Evolutionary conservation across 2,888 invertebrate species (phyloP).

Genomic region (Archaeoteleia sp.): DNA sequence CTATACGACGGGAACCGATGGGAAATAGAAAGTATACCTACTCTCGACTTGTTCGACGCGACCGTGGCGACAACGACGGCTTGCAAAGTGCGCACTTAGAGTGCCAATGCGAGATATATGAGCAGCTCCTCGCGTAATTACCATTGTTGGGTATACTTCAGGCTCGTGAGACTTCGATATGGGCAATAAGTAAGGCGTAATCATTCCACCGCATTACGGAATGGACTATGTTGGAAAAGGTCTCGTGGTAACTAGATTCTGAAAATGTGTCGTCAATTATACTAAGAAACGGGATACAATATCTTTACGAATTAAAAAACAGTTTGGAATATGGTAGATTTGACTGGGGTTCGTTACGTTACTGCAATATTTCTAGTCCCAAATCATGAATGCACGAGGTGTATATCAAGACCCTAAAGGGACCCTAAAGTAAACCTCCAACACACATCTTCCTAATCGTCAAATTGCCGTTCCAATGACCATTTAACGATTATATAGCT

Average conservation of each 20-base stretch:
- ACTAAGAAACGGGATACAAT: background rate
- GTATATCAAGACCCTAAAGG: too few species aligned
- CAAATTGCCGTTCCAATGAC: too few species aligned
- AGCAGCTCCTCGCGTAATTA: slow-evolving; percentile 65
- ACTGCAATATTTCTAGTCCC: too few species aligned
- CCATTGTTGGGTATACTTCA: slow-evolving; percentile 67
- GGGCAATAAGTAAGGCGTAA: slow-evolving; percentile 63
- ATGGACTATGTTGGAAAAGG: slow-evolving; percentile 60
- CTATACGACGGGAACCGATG: slow-evolving; percentile 9
- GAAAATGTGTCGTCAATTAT: background rate
- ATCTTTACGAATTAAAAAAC: background rate
- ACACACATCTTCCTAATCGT: too few species aligned
- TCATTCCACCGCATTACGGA: slow-evolving; percentile 62
- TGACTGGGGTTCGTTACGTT: too few species aligned
- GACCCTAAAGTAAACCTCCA: too few species aligned
- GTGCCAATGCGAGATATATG: slow-evolving; percentile 60
- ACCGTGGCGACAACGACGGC: slow-evolving; percentile 35
- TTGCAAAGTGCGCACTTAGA: slow-evolving; percentile 39
- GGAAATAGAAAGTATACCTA: slow-evolving; percentile 51
- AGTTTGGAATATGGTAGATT: too few species aligned
- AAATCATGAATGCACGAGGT: too few species aligned
- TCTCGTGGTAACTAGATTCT: slow-evolving; percentile 4
- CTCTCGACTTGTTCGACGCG: background rate
- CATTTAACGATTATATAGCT: too few species aligned
- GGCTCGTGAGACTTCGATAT: slow-evolving; percentile 68